Conservation (phyloP, 2,797 vertebrate species). For the Scleropages formosus region DNA sequence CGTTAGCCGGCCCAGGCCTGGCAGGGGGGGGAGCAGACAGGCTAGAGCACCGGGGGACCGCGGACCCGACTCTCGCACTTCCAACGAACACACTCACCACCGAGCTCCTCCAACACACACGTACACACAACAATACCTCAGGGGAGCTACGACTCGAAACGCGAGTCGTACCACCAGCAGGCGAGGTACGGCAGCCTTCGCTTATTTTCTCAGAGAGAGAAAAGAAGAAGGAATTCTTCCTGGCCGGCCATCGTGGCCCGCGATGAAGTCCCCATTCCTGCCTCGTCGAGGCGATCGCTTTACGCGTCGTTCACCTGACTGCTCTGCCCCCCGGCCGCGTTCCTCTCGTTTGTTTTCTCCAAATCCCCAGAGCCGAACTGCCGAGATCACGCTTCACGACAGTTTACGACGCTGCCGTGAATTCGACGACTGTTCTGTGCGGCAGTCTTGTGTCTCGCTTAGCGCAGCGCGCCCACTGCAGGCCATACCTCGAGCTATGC, state of each 20-base stretch:
- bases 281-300: constrained; percentile 65
- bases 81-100: constrained; percentile 1
- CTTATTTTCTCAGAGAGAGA: constrained; percentile 35
- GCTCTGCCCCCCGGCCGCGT: constrained; percentile 48
- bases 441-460: neutral
- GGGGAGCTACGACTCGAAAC: constrained; percentile 43
- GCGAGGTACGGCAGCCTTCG: neutral
- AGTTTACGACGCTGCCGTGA: constrained; percentile 31
- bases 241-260: constrained; percentile 53
- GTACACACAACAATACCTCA: too few species aligned
- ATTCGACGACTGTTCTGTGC: constrained; percentile 12
- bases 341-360: constrained; percentile 45
- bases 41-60: constrained; percentile 48
- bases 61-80: neutral
- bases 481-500: constrained; percentile 20
- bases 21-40: too few species aligned
- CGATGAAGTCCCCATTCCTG: constrained; percentile 75
- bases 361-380: constrained; percentile 31
- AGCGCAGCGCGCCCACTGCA: constrained; percentile 40
- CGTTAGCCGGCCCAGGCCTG: constrained; percentile 36
- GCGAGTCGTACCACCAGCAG: neutral
- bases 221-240: constrained; percentile 49
- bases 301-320: constrained; percentile 61
- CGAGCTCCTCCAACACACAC: too few species aligned
- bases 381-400: constrained; percentile 34